phyloP scores from a whole-genome alignment of 53 echinoderm and acorn worm species.

The Astropecten irregularis region DNA sequence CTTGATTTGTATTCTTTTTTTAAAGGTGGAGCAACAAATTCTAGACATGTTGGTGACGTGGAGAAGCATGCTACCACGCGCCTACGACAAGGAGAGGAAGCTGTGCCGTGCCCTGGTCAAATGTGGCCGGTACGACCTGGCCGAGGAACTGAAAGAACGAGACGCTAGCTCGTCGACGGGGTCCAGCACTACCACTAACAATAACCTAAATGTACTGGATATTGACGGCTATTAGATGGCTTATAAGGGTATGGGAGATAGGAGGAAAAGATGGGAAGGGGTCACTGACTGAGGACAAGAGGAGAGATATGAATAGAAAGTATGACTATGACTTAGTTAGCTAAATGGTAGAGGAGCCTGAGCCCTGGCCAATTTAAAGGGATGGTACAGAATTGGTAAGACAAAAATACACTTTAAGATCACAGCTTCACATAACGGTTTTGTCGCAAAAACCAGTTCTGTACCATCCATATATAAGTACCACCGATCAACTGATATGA shows the following conservation, averaged over 20 bases:
- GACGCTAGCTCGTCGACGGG: constrained; percentile 5
- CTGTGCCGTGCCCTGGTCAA: constrained; percentile 66
- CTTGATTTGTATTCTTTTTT: neutral
- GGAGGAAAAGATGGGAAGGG: neutral
- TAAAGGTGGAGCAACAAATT: constrained; percentile 59
- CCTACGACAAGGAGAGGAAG: constrained; percentile 85
- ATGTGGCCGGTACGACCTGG: constrained; percentile 91
- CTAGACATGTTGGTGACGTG: constrained; percentile 88
- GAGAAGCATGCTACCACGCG: constrained; percentile 82
- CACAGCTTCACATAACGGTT: too few relatives aligned
- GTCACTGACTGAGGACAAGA: too few relatives aligned
- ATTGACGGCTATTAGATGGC: neutral
- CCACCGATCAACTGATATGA: too few relatives aligned
- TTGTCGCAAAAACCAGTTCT: too few relatives aligned
- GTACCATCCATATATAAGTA: too few relatives aligned
- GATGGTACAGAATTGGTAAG: too few relatives aligned
- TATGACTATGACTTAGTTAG: too few relatives aligned
- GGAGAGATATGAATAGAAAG: too few relatives aligned
- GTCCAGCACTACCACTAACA: neutral
- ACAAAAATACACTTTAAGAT: too few relatives aligned
- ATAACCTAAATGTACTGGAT: constrained; percentile 22
- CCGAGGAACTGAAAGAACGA: constrained; percentile 83
- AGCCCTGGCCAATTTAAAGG: too few relatives aligned
- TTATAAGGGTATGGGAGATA: neutral
- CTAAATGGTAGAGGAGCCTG: too few relatives aligned